Conservation (phyloP, 2,888 invertebrate genomes). For the Podotricha telesiphe region DNA sequence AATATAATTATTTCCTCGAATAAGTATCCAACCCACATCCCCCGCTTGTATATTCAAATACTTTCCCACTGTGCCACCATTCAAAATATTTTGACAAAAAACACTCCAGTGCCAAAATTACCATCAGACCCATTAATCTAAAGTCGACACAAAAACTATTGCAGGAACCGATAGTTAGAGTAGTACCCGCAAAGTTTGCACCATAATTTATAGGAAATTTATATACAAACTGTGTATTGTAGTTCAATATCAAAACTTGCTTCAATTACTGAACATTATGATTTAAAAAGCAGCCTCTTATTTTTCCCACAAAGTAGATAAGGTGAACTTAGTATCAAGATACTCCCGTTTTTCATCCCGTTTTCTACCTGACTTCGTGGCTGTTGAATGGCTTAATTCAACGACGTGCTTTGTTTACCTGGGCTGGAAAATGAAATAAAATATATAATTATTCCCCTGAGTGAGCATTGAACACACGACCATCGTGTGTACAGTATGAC, state of each 20-base stretch:
- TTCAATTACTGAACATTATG: neutral
- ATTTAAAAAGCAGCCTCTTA: too few relatives aligned
- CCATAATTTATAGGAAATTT: slow-evolving; percentile 17
- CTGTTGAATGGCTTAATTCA: too few relatives aligned
- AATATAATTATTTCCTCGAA: neutral
- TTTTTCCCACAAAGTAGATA: too few relatives aligned
- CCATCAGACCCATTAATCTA: slow-evolving; percentile 18
- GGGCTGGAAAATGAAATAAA: too few relatives aligned
- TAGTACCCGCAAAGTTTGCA: slow-evolving; percentile 3
- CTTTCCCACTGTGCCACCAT: neutral
- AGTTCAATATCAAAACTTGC: neutral
- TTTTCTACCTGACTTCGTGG: too few relatives aligned
- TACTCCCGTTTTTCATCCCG: too few relatives aligned
- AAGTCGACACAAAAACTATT: slow-evolving; percentile 20
- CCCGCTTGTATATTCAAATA: neutral
- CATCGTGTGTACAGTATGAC: too few relatives aligned
- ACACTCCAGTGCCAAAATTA: neutral
- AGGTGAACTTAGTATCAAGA: too few relatives aligned
- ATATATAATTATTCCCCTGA: too few relatives aligned
- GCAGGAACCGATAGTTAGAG: slow-evolving; percentile 17
- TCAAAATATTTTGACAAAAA: neutral
- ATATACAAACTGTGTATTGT: neutral
- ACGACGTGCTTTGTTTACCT: too few relatives aligned
- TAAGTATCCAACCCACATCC: neutral
- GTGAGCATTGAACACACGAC: too few relatives aligned